These are phyloP conservation scores for Dromaius novaehollandiae DNA, from an alignment of 2,113 vertebrate genomes.

Conservation along the genomic window DNA sequence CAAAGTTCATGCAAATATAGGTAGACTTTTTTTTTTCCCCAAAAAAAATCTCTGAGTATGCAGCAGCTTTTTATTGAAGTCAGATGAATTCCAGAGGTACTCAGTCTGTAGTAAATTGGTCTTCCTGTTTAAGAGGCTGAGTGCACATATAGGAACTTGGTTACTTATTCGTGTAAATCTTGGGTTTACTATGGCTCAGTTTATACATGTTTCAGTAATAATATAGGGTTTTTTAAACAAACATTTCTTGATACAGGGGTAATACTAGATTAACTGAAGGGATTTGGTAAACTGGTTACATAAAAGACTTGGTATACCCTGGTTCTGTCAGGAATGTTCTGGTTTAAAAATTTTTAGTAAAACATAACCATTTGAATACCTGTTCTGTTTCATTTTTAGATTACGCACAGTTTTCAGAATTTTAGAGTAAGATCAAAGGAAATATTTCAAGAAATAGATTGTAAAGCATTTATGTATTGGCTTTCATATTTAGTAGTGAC, in stretches of 20 bases:
- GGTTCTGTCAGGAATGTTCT: not conserved
- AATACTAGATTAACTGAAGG: not conserved
- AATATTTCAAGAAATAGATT: not conserved
- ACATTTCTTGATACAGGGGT: not conserved
- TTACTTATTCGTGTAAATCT: not conserved
- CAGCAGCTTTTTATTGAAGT: not conserved
- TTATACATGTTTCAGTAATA: not conserved
- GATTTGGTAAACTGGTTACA: not conserved
- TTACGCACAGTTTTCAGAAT: not conserved
- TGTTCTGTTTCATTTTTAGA: not conserved
- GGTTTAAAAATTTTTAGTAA: not conserved
- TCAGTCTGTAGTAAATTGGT: not conserved
- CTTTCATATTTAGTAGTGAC: slow-evolving; percentile 6
- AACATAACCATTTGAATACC: not conserved
- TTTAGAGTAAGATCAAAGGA: not conserved
- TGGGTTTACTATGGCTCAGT: not conserved
- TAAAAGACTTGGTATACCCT: not conserved
- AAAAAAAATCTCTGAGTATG: not conserved
- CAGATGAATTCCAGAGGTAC: not conserved
- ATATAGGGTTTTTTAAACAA: not conserved
- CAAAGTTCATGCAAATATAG: not conserved
- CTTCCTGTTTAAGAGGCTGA: not conserved
- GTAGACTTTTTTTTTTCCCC: not conserved
- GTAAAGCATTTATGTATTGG: not conserved
- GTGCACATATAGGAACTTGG: not conserved